phyloP scores from a whole-genome alignment of 2,797 vertebrate genomes.

The Linurgus olivaceus region DNA sequence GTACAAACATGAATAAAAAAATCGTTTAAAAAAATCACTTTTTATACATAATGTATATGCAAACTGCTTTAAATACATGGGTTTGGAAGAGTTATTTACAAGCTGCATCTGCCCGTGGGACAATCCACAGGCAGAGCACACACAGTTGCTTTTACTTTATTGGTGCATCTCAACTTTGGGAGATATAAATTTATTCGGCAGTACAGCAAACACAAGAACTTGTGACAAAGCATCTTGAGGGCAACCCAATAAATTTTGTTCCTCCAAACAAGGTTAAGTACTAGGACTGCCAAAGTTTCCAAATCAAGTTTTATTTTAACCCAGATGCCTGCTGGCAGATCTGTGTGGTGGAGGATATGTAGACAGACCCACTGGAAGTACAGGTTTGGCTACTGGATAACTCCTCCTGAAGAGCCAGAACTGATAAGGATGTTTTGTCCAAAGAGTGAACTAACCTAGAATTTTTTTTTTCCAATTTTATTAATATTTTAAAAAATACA shows the following conservation, averaged over 20 bases:
- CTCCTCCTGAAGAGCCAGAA: slow-evolving; percentile 64
- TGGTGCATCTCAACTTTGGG: slow-evolving; percentile 76
- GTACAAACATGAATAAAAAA: slow-evolving; percentile 95
- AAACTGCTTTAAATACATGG: slow-evolving; percentile 92
- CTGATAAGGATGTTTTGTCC: slow-evolving; percentile 65
- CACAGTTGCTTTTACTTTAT: slow-evolving; percentile 69
- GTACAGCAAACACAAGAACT: slow-evolving; percentile 72
- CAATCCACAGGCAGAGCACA: slow-evolving; percentile 81
- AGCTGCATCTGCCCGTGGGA: slow-evolving; percentile 75
- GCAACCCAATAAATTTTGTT: slow-evolving; percentile 72
- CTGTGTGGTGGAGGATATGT: slow-evolving; percentile 3
- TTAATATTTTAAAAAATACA: slow-evolving; percentile 90
- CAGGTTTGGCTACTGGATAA: slow-evolving; percentile 32
- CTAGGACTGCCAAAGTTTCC: slow-evolving; percentile 79
- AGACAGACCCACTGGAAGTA: slow-evolving; percentile 28
- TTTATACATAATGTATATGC: slow-evolving; percentile 91
- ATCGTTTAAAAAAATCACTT: slow-evolving; percentile 92
- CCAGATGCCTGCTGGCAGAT: slow-evolving; percentile 66
- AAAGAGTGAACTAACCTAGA: slow-evolving; percentile 83
- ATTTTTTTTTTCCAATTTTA: slow-evolving; percentile 83
- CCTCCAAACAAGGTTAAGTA: slow-evolving; percentile 68
- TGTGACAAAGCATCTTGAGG: slow-evolving; percentile 69
- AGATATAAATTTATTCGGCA: slow-evolving; percentile 76
- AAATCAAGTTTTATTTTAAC: slow-evolving; percentile 43
- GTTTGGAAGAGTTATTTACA: slow-evolving; percentile 91